Percentiles rank a stretch among this genome's conserved stretches.
phyloP scores from a whole-genome alignment of 2,113 vertebrate genomes.

The Daphoenositta chrysoptera region DNA sequence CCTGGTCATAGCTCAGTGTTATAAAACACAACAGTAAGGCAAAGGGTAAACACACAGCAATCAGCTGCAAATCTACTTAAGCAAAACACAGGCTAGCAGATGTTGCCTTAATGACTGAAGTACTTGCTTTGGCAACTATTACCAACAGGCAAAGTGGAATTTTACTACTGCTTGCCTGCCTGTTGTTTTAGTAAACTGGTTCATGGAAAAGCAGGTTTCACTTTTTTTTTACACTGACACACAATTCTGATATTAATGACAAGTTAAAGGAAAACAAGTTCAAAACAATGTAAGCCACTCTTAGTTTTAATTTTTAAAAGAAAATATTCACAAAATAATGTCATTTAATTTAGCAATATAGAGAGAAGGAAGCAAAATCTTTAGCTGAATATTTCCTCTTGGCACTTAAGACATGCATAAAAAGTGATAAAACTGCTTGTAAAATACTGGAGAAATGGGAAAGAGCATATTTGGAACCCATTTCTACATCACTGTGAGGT shows the following conservation, averaged over 20 bases:
- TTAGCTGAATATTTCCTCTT: background rate
- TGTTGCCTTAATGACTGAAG: conserved; percentile 40
- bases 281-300: background rate
- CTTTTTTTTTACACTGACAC: background rate
- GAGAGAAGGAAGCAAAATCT: background rate
- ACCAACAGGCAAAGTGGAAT: background rate
- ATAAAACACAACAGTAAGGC: conserved; percentile 10
- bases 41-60: conserved; percentile 48
- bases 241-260: background rate
- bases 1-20: background rate
- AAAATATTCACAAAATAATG: background rate
- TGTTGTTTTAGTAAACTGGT: background rate
- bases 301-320: background rate
- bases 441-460: background rate
- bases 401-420: background rate
- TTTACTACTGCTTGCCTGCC: background rate
- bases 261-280: background rate
- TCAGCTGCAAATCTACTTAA: conserved; percentile 46
- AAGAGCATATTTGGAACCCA: background rate
- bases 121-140: conserved; percentile 26
- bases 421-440: background rate
- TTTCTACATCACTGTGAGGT: background rate
- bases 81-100: conserved; percentile 41
- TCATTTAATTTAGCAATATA: background rate
- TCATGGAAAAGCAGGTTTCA: background rate